Evolutionary conservation across 2,113 vertebrate species (phyloP), one percentile per base, ranked within the genome.

Genomic region (Epinephelus moara): DNA sequence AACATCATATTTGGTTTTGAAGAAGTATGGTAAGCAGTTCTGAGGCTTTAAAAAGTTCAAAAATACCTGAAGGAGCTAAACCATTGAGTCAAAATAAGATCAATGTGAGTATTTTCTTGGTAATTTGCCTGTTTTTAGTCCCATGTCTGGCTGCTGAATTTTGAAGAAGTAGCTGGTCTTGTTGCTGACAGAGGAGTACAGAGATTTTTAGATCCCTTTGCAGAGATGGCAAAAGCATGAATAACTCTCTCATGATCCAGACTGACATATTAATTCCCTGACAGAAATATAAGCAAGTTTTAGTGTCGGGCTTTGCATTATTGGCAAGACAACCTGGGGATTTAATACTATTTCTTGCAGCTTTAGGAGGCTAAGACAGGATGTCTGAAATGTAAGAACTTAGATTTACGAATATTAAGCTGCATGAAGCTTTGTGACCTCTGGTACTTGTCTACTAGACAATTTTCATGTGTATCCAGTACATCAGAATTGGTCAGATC

Each of bases 251-350:
- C 10, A 68, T 17, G 23, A 37, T 45, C 15, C 25, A 53, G 40
- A 63, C 13, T 55, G 25, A 60, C 42, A 55, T 52, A 62, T 55
- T 19, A 63, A 10, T 70, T 75, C 33, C 8, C 17, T 37, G n/a
- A 66, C 40, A 70, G 11, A 74, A 60, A 70, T 59, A 71, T 47
- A 4, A 47, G 50, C 11, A 74, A 13, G 14, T 42, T 76, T 67
- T 23, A 27, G 23, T 19, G 18, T 25, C 18, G 4, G 10, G 4
- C 6, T 64, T 75, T 61, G 9, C 0, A 37, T 85, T 50, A 70
- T n/a, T 70, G 25, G 21, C 27, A 61, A 70, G 47, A 53, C 40
- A 19, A 57, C 21, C 14, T 0, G 4, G 33, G 19, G n/a, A 56
- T 40, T 70, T 11, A 30, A 17, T 56, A 57, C 30, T 3, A 14